phyloP scores from a whole-genome alignment of 2,797 vertebrate species.

The Tragopan temminckii region DNA sequence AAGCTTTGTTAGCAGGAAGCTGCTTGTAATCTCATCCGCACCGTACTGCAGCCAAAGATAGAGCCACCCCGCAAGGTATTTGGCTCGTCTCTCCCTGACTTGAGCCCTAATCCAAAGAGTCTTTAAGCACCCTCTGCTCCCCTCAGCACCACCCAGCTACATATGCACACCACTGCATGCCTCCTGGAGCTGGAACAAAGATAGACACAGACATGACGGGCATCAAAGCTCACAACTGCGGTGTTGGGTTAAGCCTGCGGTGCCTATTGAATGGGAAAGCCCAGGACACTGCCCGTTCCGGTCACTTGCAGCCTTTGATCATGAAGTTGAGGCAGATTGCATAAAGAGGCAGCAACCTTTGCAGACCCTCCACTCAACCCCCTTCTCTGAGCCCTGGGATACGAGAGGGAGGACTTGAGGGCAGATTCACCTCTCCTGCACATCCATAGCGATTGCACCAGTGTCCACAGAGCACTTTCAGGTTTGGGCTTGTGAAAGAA shows the following conservation, averaged over 20 bases:
- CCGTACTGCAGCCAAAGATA: neutral
- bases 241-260: slow-evolving; percentile 5
- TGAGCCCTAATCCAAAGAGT: neutral
- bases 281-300: neutral
- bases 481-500: slow-evolving; percentile 53
- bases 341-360: slow-evolving; percentile 13
- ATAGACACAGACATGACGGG: neutral
- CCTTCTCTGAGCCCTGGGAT: neutral
- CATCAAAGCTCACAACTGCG: neutral
- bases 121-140: neutral
- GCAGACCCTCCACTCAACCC: neutral
- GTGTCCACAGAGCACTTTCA: slow-evolving; percentile 11
- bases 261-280: neutral
- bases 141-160: neutral
- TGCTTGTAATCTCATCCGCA: slow-evolving; percentile 59
- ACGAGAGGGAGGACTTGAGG: neutral
- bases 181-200: neutral
- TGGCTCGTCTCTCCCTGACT: neutral
- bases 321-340: neutral
- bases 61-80: slow-evolving; percentile 2
- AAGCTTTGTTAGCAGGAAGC: slow-evolving; percentile 57
- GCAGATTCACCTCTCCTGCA: neutral
- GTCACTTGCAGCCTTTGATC: slow-evolving; percentile 61
- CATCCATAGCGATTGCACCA: slow-evolving; percentile 17
- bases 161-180: neutral